Base-by-base conservation (phyloP, 30 jellyfish, hydroid and myxozoan genomes). In the Aurelia coerulea region DNA sequence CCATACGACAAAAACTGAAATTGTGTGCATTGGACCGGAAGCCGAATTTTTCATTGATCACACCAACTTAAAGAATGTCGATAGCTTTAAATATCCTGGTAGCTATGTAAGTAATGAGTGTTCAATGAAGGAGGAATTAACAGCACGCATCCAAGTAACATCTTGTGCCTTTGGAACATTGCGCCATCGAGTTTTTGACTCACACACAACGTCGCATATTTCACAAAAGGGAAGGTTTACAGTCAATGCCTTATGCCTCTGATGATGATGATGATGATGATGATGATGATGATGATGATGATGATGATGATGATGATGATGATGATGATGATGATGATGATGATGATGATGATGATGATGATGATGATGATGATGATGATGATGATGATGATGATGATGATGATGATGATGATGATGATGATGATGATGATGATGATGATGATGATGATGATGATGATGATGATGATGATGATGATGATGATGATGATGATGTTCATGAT, bases 351-450 rank as follows among this genome's bases (percentile, higher is more conserved):
- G 88, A 76, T 76, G 83, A 56, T 76, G 88, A 56, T 76, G 83
- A 76, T 76, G 88, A 56, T 76, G 83, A 76, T 76, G 88, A 56
- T 76, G 83, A 51, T 76, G 82, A 39, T 73, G 35, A 18, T 77
- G 64, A 77, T 56, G 88, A 56, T 62, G 83, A 62, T 77, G 88
- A 39, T 56, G 53, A 77, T 77, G 88, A 56, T 77, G 83, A 77
- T 77, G 88, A 56, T 77, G 64, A 77, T 77, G 88, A 56, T 77
- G 83, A 77, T 77, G 88, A 56, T 77, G 83, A 77, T 77, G 88
- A 77, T 77, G 83, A 52, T 77, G 88, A 77, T 77, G 83, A 77
- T 77, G 88, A 77, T 77, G 83, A 77, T 77, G 88, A 77, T 77
- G 83, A 56, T 77, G 88, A 77, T 77, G 83, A 77, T 77, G 88